Percentiles rank a stretch among this genome's conserved stretches.
These are phyloP conservation scores for Drosophila meridiana DNA, from an alignment of 2,888 invertebrate species.

Conservation along the genomic window DNA sequence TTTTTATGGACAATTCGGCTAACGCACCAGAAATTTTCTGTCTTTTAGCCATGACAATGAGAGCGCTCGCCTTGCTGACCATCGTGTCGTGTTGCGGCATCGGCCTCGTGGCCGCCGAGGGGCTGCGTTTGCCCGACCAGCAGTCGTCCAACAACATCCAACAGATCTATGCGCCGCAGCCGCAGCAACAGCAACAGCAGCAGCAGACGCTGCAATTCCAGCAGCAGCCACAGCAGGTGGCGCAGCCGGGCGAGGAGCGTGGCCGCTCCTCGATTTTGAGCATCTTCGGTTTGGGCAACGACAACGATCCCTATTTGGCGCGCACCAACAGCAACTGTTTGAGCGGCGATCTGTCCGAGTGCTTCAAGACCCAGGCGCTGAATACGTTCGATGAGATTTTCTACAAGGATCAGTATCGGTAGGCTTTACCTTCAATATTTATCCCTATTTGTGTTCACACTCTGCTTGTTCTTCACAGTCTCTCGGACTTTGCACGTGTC, in stretches of 20 bases:
- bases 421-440: conserved; percentile 32
- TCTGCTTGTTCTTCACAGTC: conserved; percentile 72
- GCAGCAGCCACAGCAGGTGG: conserved; percentile 61
- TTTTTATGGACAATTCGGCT: conserved; percentile 13
- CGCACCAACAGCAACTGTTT: conserved; percentile 91
- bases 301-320: conserved; percentile 92
- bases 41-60: conserved; percentile 77
- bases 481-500: conserved; percentile 90
- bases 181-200: conserved; percentile 65
- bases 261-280: conserved; percentile 90
- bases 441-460: background rate
- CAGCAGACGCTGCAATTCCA: conserved; percentile 59
- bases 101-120: conserved; percentile 86
- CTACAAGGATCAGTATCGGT: conserved; percentile 87
- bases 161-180: conserved; percentile 67
- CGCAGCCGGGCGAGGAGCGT: conserved; percentile 82
- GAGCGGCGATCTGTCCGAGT: conserved; percentile 93
- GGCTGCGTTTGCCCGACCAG: conserved; percentile 86
- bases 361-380: conserved; percentile 93
- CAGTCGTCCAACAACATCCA: conserved; percentile 74
- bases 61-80: conserved; percentile 85
- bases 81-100: conserved; percentile 85
- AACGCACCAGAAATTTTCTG: conserved; percentile 61
- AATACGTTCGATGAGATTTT: conserved; percentile 92
- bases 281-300: conserved; percentile 92